A percentile compares a stretch with the other conserved stretches of the same genome.
Evolutionary conservation across 2,888 invertebrate genomes (phyloP).

Genomic region (Rapana venosa): DNA sequence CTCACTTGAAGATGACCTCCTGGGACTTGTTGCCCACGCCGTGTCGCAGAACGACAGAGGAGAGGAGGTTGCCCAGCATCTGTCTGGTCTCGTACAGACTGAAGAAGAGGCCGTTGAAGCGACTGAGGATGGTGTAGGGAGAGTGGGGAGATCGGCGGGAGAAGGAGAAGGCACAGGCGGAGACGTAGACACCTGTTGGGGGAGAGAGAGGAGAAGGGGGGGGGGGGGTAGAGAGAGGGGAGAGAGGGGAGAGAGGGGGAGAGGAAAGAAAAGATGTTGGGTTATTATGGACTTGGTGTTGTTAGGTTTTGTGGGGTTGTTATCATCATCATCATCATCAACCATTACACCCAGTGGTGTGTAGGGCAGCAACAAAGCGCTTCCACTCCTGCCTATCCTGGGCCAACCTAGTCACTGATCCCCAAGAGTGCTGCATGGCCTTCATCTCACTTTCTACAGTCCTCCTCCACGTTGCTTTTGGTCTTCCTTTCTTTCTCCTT

Average conservation of each 20-base stretch:
- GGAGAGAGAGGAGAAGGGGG: not conserved
- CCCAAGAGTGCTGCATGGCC: no score
- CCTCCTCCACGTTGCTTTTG: no score
- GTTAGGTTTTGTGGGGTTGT: no score
- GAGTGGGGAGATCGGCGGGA: slow-evolving; percentile 59
- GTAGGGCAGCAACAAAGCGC: no score
- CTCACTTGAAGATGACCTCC: slow-evolving; percentile 43
- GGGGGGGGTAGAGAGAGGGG: not conserved
- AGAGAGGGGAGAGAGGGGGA: not conserved
- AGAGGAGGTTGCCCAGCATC: slow-evolving; percentile 72
- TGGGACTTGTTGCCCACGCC: slow-evolving; percentile 54
- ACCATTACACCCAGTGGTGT: no score
- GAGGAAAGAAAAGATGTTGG: no score
- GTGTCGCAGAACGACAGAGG: slow-evolving; percentile 67
- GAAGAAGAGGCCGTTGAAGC: slow-evolving; percentile 73
- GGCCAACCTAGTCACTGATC: no score
- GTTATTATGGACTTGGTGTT: no score
- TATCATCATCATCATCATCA: no score
- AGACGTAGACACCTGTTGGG: slow-evolving; percentile 65
- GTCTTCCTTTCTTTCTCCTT: no score
- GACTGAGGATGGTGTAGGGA: slow-evolving; percentile 64
- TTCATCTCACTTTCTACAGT: no score
- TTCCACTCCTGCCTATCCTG: no score
- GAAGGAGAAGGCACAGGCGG: slow-evolving; percentile 67
- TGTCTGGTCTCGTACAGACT: slow-evolving; percentile 70